Base-by-base conservation (phyloP, 2,113 vertebrate species). In the Neotoma lepida region DNA sequence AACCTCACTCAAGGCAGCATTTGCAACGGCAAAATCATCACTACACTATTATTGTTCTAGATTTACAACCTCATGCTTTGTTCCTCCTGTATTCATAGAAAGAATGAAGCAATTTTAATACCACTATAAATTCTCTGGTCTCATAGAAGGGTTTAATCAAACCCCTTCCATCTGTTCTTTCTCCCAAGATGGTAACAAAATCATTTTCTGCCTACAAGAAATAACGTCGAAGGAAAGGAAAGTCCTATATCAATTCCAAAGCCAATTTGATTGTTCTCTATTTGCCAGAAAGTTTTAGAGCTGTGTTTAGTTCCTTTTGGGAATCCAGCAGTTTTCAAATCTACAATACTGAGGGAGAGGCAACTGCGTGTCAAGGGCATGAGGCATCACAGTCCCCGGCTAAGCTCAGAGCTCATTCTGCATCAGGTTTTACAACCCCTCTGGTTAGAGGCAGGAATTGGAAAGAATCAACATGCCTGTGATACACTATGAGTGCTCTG, bases 121-220 rank as follows among this genome's bases (percentile, higher is more conserved):
- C 20, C 2, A 20, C 90, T 85, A 74, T 94, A 86, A 94, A 91
- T 84, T 68, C 46, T 86, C 82, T 10, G 9, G 76, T 86, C 76
- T n/a, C 88, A 70, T 3, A 17, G 64, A 86, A 54, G 71, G 51
- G 33, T 70, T 90, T 88, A 39, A 96, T 92, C 93, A 63, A 74
- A 49, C 30, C 94, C 22, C 86, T 70, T 87, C 84, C 86, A 84
- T 93, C 95, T 96, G 96, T 77, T 90, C 91, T 35, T 89, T 86
- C 81, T 89, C 88, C 90, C 91, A 85, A 77, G 94, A 92, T 56
- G 73, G 82, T 46, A 90, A 93, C 58, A 90, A 94, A 94, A 94
- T 93, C 49, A 87, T 78, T 87, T 96, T 93, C 92, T 86, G 54
- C 80, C 92, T 94, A 39, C 88, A 92, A 96, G 86, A 97, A 93